Base-by-base conservation (phyloP, 2,888 invertebrate genomes). In the Drepanosiphum platanoidis region DNA sequence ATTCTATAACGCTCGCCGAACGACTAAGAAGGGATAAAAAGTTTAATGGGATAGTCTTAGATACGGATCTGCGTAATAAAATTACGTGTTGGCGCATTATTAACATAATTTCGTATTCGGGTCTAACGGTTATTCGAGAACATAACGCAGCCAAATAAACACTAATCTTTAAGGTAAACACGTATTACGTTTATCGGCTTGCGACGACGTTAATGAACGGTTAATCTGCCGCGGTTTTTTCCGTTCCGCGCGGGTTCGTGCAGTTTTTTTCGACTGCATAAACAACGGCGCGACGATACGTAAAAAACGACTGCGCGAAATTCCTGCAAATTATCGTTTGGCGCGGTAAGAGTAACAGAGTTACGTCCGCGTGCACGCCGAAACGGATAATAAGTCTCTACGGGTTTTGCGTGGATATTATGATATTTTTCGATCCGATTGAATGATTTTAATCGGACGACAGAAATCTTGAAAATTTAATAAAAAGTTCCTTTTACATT, bases 1-100 rank as follows among this genome's bases (percentile, higher is more conserved):
- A 39, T 39, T 7, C 39, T 9, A 7, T 5, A 18, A 5, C 52
- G 52, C 18, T 52, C 22, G 5, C 52, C 52, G 15, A 52, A 42
- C 52, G 15, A 52, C 9, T 18, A 52, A 52, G 18, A 22, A 52
- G 2, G 77, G 58, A 77, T 77, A 77, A 64, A 61, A 77, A 39
- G 8, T 61, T 58, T 72, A 30, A 46, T 72, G 42, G 30, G 58
- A 78, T 32, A 64, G 30, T 64, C 64, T 64, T 42, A 64, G 78
- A 78, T 78, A 78, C 22, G 22, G 39, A 64, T 78, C 22, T 30
- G 42, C 42, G 42, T 64, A 78, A 22, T 64, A 39, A 30, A 42
- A 78, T 64, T 64, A 78, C 78, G 30, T 78, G 64, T 78, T 64
- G 42, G 36, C 36, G 36, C 58, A 77, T 58, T 78, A 78, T 78